Evolutionary conservation across 2,888 invertebrate species (phyloP).

Genomic region (Drosophila greeni): DNA sequence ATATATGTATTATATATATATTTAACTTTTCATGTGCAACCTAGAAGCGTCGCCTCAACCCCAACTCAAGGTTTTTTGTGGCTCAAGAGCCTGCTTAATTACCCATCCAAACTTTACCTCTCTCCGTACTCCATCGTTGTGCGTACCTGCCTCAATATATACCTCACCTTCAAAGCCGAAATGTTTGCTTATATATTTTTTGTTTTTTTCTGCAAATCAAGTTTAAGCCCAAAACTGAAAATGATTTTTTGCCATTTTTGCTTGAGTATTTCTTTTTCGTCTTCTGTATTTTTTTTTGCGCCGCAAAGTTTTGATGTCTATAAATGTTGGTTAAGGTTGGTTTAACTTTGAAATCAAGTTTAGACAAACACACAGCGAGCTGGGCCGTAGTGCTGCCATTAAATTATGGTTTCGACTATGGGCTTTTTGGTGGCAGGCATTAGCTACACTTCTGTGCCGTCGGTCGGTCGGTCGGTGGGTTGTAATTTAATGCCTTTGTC

Average conservation of each 20-base stretch:
- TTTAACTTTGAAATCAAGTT: constrained; percentile 71
- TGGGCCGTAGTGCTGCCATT: constrained; percentile 27
- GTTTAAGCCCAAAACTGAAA: constrained; percentile 57
- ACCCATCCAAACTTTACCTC: constrained; percentile 42
- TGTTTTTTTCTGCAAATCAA: constrained; percentile 57
- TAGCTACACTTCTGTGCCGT: constrained; percentile 34
- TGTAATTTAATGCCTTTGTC: constrained; percentile 67
- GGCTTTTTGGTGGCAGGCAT: constrained; percentile 28
- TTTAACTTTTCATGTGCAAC: constrained; percentile 9
- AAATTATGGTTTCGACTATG: constrained; percentile 42
- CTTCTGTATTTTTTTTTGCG: constrained; percentile 43
- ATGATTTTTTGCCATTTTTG: constrained; percentile 18
- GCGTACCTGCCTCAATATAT: constrained; percentile 57
- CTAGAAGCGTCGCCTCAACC: constrained; percentile 13
- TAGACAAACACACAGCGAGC: constrained; percentile 45
- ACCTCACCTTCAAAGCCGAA: constrained; percentile 55
- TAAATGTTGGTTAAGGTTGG: constrained; percentile 72
- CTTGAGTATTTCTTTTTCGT: constrained; percentile 19
- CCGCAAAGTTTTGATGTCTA: constrained; percentile 60
- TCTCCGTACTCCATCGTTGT: constrained; percentile 13
- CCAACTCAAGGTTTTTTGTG: constrained; percentile 22
- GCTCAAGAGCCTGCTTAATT: constrained; percentile 45
- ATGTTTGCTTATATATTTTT: constrained; percentile 10
- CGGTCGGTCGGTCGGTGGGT: constrained; percentile 9
- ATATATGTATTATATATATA: constrained; percentile 3